phyloP scores from a whole-genome alignment of 2,797 vertebrate genomes.

The Otolemur crassicaudatus region DNA sequence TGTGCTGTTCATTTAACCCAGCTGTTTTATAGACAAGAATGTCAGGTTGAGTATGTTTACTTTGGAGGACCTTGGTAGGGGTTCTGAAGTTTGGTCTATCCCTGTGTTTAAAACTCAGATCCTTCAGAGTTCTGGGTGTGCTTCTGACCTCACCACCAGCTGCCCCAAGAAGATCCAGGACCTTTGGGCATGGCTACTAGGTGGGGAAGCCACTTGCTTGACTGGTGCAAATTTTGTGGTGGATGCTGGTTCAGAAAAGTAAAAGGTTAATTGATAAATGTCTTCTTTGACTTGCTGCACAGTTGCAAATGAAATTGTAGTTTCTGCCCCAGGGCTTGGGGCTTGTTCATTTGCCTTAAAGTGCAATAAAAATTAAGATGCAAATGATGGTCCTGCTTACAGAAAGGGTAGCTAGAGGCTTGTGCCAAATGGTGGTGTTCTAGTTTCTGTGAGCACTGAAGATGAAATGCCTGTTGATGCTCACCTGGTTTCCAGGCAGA shows the following conservation, averaged over 20 bases:
- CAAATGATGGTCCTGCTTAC: fast-evolving
- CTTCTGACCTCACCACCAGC: too few relatives aligned
- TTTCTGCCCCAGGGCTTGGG: fast-evolving
- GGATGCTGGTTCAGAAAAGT: neutral
- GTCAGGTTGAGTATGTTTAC: too few relatives aligned
- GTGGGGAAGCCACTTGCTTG: fast-evolving
- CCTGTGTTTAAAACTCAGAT: neutral
- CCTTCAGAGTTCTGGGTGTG: too few relatives aligned
- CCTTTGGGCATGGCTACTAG: neutral
- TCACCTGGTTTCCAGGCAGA: neutral
- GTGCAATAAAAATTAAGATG: fast-evolving
- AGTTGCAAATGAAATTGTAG: fast-evolving
- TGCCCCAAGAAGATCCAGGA: too few relatives aligned
- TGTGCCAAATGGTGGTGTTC: fast-evolving
- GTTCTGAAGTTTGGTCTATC: fast-evolving
- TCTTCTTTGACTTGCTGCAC: neutral
- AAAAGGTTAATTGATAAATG: fast-evolving
- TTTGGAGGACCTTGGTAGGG: neutral
- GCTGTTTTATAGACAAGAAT: fast-evolving
- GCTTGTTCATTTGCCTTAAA: neutral
- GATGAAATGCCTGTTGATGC: neutral
- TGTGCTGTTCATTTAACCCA: fast-evolving
- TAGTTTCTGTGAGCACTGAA: fast-evolving
- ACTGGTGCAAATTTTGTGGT: too few relatives aligned
- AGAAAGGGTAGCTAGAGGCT: fast-evolving